Conservation (phyloP, 2,797 vertebrate genomes). For the Crocodylus rhombifer region DNA sequence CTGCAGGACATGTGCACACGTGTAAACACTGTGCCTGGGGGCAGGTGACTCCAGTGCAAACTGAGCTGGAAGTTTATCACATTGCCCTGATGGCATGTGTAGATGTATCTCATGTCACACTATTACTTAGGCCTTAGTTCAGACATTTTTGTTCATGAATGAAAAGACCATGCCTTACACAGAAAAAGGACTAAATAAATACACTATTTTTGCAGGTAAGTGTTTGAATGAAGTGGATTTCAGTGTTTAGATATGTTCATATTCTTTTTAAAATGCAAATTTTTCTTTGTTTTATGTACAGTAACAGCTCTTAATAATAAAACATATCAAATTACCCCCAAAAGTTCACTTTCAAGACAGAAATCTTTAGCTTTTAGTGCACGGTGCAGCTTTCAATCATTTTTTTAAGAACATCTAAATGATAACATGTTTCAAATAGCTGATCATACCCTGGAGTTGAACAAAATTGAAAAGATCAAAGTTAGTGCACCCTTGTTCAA, state of each 20-base stretch:
- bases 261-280: constrained; percentile 40
- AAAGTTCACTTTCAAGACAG: constrained; percentile 49
- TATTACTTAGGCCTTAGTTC: constrained; percentile 13
- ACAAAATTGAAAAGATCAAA: constrained; percentile 76
- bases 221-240: background rate
- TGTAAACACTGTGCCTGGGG: no score
- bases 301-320: constrained; percentile 52
- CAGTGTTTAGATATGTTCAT: background rate
- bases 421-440: constrained; percentile 65
- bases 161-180: background rate
- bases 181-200: background rate
- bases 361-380: constrained; percentile 56
- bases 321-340: constrained; percentile 18
- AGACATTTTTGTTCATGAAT: background rate
- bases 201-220: background rate
- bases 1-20: no score
- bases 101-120: background rate
- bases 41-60: no score
- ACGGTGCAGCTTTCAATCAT: constrained; percentile 9
- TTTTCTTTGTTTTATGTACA: constrained; percentile 51
- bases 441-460: constrained; percentile 70
- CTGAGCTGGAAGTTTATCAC: no score
- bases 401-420: constrained; percentile 48
- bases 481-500: constrained; percentile 68
- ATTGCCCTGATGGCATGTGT: no score